Conservation (phyloP, 2,113 vertebrate species). For the Sterrhoptilus dennistouni region DNA sequence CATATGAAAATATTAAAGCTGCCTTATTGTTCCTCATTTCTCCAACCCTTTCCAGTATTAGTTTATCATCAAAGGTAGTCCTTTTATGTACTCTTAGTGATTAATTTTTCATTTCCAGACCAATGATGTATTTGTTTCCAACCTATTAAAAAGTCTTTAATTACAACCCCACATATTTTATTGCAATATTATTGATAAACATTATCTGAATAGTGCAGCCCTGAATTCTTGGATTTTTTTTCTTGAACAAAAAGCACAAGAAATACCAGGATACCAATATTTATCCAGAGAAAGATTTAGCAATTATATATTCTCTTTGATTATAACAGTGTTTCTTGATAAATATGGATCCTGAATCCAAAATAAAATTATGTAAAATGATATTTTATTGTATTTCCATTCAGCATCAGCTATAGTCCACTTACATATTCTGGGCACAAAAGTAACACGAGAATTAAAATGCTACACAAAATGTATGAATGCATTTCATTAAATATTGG, state of each 20-base stretch:
- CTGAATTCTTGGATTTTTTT: neutral
- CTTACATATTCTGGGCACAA: neutral
- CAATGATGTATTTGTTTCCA: neutral
- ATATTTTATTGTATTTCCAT: neutral
- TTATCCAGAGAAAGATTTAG: neutral
- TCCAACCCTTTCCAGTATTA: neutral
- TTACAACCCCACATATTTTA: neutral
- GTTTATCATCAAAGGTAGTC: neutral
- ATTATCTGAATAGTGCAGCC: neutral
- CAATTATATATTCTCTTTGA: neutral
- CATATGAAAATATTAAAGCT: neutral
- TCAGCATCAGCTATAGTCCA: neutral
- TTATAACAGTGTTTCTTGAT: neutral
- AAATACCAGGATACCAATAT: neutral
- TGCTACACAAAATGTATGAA: neutral
- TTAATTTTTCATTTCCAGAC: neutral
- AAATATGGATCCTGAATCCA: neutral
- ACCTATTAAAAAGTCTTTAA: neutral
- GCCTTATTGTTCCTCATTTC: neutral
- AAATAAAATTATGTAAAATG: neutral
- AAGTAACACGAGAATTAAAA: neutral
- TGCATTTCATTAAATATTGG: neutral
- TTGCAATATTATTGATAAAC: neutral
- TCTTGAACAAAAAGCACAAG: neutral
- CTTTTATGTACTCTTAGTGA: neutral